A percentile compares a stretch with the other conserved stretches of the same genome.
Conservation (phyloP, 2,888 invertebrate genomes). For the Stenurella melanura region DNA sequence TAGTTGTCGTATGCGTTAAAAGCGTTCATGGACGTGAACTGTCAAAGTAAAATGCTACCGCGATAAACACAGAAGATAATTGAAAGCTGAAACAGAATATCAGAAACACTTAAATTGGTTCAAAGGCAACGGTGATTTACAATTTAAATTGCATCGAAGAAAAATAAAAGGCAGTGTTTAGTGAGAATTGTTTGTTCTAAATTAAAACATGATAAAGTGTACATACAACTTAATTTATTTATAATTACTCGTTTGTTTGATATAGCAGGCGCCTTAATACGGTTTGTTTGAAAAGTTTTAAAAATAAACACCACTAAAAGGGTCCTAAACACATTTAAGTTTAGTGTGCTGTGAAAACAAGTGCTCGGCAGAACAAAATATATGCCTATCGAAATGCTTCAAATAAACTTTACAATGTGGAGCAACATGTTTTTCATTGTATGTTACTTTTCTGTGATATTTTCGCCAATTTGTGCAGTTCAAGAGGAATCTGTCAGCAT, state of each 20-base stretch:
- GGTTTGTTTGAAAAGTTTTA: conserved; percentile 56
- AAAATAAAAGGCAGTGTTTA: conserved; percentile 8
- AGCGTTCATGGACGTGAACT: conserved; percentile 27
- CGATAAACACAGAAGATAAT: conserved; percentile 13
- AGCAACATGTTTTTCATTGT: conserved; percentile 40
- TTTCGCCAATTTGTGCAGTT: conserved; percentile 51
- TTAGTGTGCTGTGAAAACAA: conserved; percentile 43
- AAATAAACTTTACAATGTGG: conserved; percentile 19
- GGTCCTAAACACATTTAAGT: conserved; percentile 48
- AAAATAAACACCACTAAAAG: conserved; percentile 59
- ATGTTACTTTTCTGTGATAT: conserved; percentile 50
- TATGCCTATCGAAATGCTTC: neutral
- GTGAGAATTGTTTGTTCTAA: conserved; percentile 18
- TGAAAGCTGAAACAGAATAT: neutral
- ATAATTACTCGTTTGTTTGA: conserved; percentile 55
- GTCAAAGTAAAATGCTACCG: conserved; percentile 38
- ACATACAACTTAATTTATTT: conserved; percentile 33
- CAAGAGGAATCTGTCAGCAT: conserved; percentile 61
- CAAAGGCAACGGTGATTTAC: neutral
- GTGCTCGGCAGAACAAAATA: conserved; percentile 31
- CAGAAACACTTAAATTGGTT: neutral
- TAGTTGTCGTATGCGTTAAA: neutral
- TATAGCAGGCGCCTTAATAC: conserved; percentile 58
- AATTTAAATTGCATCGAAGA: neutral
- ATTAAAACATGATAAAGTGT: conserved; percentile 36